Evolutionary conservation across 2,113 vertebrate genomes (phyloP), one percentile per base, ranked within the genome.

Genomic region (Ageneiosus marmoratus): DNA sequence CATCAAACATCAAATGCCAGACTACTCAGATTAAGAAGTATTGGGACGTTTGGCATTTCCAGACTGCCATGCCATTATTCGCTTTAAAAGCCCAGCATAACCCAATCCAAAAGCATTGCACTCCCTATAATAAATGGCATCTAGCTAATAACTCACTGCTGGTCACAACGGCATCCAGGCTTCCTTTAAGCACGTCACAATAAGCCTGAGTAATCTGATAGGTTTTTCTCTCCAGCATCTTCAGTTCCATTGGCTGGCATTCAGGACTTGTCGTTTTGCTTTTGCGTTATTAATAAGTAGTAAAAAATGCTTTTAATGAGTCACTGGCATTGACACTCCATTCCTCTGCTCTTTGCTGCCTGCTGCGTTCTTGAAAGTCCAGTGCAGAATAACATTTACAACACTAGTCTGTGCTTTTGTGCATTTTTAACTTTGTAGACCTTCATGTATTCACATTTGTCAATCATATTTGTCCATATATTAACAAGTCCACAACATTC

Each of bases 261-360:
- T 51, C 50, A 63, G 60, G 56, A 65, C 55, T 85, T 48, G 1
- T 65, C 55, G 50, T 41, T 76, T 73, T 27, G 74, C 53, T 80
- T 76, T 78, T 67, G 29, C 72, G 32, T 86, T 67, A 79, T 84
- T 86, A 86, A 84, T 83, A 77, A 44, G 72, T 77, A 56, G 56
- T 87, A 80, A 87, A n/a, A 82, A 81, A 55, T 7, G 80, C 44
- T 79, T 48, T 48, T 87, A 86, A 85, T 81, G 78, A 84, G 82
- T 50, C 62, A 65, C 63, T 86, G 79, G 83, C 83, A 46, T 9
- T 46, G 48, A 50, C 13, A 62, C 27, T 46, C 29, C 32, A 77
- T 84, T 84, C 50, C 27, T 79, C 46, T 3, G 22, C 24, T 56
- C 65, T 20, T 51, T 67, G 32, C 53, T 79, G 78, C 73, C 18